phyloP scores from a whole-genome alignment of 2,797 vertebrate species.

The Pantherophis vulpinus region DNA sequence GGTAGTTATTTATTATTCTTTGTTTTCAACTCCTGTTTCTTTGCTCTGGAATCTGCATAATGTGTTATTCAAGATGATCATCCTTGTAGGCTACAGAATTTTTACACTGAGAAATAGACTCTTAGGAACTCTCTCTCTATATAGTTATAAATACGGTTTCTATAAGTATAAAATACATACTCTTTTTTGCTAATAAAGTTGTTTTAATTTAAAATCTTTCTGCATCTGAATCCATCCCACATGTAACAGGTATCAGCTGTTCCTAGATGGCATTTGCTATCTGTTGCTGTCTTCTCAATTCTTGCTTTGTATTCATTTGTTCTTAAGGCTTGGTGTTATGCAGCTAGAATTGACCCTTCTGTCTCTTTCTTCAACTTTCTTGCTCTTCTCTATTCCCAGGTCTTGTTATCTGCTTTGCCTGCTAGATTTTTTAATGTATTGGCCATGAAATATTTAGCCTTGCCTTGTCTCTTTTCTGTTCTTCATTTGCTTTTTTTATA shows the following conservation, averaged over 20 bases:
- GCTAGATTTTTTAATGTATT: too few species aligned
- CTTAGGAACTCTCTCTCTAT: background rate
- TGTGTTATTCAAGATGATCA: background rate
- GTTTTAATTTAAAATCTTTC: background rate
- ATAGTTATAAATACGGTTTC: too few species aligned
- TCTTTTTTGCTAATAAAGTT: background rate
- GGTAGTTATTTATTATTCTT: background rate
- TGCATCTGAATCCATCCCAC: background rate
- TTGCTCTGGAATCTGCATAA: background rate
- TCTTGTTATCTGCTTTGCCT: too few species aligned
- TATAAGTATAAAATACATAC: too few species aligned
- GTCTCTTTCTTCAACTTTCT: too few species aligned
- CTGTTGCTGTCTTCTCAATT: background rate
- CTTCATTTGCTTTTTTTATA: too few species aligned
- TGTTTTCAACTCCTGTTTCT: background rate
- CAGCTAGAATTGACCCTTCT: background rate
- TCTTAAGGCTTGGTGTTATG: background rate
- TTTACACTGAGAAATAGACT: background rate
- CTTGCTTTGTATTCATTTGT: background rate
- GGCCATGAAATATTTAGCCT: too few species aligned
- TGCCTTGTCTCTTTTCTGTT: too few species aligned
- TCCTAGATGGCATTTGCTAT: background rate
- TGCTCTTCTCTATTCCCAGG: too few species aligned
- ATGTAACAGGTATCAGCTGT: too few species aligned
- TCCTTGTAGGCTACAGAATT: too few species aligned